Conservation (phyloP, 2,797 vertebrate genomes). For the Acipenser ruthenus region DNA sequence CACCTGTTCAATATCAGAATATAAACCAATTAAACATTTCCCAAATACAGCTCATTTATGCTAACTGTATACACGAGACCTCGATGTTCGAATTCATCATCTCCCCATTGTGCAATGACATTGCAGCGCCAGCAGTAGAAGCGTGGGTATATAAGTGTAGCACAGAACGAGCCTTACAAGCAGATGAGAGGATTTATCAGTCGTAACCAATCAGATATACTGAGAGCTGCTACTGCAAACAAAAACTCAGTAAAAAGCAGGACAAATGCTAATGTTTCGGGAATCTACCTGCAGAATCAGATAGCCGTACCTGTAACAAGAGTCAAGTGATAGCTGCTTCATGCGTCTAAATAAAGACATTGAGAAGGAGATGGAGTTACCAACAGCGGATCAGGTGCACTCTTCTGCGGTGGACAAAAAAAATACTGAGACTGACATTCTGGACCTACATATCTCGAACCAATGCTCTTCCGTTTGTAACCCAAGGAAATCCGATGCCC, state of each 20-base stretch:
- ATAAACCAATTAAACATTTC: no score
- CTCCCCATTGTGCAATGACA: no score
- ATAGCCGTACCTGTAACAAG: no score
- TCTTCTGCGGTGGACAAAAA: slow-evolving; percentile 50
- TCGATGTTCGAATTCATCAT: no score
- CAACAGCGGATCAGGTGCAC: slow-evolving; percentile 45
- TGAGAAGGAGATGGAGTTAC: slow-evolving; percentile 47
- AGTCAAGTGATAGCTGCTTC: background rate
- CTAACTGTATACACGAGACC: no score
- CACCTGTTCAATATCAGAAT: no score
- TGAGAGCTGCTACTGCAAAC: background rate
- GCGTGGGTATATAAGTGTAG: no score
- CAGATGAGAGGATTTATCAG: no score
- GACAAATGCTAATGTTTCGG: background rate
- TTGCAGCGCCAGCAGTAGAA: no score
- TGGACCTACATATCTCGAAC: background rate
- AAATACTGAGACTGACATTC: slow-evolving; percentile 27
- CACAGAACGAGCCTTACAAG: no score
- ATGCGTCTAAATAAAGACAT: slow-evolving; percentile 9
- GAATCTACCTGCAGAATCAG: background rate
- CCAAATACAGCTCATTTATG: no score
- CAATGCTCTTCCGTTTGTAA: background rate
- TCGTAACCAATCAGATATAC: background rate
- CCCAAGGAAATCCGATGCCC: slow-evolving; percentile 15
- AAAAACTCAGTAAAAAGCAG: background rate